Evolutionary conservation across 2,888 invertebrate species (phyloP).

Genomic region (Limenitis camilla): DNA sequence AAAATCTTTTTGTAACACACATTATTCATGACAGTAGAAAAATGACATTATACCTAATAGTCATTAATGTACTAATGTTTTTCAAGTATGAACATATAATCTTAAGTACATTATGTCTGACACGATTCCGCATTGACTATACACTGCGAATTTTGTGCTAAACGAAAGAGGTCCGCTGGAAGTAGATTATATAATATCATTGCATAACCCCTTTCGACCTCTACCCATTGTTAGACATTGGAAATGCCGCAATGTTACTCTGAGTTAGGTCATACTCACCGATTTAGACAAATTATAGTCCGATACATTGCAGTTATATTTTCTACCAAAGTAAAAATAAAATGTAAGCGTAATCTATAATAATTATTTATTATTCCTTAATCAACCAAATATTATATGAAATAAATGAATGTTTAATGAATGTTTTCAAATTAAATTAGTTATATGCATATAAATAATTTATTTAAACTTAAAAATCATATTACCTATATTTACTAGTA

Average conservation of each 20-base stretch:
- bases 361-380: background rate
- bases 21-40: no score
- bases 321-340: background rate
- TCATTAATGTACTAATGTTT: no score
- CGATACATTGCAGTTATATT: background rate
- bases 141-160: slow-evolving; percentile 12
- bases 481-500: no score
- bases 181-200: slow-evolving; percentile 22
- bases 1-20: no score
- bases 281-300: slow-evolving; percentile 8
- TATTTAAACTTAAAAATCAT: no score
- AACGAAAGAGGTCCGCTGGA: slow-evolving; percentile 11
- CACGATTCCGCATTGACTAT: no score
- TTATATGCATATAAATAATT: no score
- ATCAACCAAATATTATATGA: background rate
- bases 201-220: slow-evolving; percentile 23
- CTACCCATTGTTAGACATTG: slow-evolving; percentile 23
- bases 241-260: slow-evolving; percentile 21
- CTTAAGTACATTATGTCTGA: no score
- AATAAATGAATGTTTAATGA: background rate
- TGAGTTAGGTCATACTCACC: slow-evolving; percentile 16
- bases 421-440: background rate
- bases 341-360: slow-evolving; percentile 11
- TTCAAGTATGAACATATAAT: no score
- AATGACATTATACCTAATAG: no score